These are phyloP conservation scores for Drosophila gaucha DNA, from an alignment of 2,888 invertebrate genomes.

Conservation along the genomic window DNA sequence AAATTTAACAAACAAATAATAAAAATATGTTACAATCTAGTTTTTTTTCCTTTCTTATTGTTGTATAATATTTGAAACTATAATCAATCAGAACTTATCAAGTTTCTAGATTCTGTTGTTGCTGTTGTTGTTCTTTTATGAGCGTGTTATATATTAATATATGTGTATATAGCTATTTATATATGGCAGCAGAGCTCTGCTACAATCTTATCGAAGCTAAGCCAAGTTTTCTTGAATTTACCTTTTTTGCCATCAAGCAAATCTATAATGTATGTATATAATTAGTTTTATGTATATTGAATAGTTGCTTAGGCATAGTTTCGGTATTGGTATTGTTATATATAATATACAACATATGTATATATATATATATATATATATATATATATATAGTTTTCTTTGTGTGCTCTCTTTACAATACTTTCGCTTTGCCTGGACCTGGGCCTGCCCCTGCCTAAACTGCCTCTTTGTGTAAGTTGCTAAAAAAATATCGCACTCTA, in stretches of 20 bases:
- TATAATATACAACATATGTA: slow-evolving; percentile 25
- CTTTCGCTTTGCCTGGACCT: slow-evolving; percentile 28
- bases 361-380: slow-evolving; percentile 21
- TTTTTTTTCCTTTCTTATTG: slow-evolving; percentile 16
- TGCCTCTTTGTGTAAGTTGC: slow-evolving; percentile 60
- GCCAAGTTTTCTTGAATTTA: slow-evolving; percentile 55
- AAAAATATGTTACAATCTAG: slow-evolving; percentile 45
- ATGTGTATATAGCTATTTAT: slow-evolving; percentile 41
- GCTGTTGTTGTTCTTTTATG: slow-evolving; percentile 25
- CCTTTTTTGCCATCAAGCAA: slow-evolving; percentile 37
- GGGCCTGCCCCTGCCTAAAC: slow-evolving; percentile 13
- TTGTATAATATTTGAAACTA: slow-evolving; percentile 65
- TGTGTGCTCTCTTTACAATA: slow-evolving; percentile 55
- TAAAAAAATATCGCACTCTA: slow-evolving; percentile 62
- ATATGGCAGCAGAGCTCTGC: slow-evolving; percentile 45
- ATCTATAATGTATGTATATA: slow-evolving; percentile 37
- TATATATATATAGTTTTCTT: slow-evolving; percentile 41
- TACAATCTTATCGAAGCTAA: slow-evolving; percentile 74
- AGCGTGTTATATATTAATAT: slow-evolving; percentile 34
- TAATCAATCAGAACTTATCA: slow-evolving; percentile 57
- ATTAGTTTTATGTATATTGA: slow-evolving; percentile 44
- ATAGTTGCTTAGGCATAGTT: slow-evolving; percentile 63
- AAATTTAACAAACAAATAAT: slow-evolving; percentile 74
- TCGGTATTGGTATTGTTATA: slow-evolving; percentile 44
- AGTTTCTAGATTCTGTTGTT: slow-evolving; percentile 24